Base-by-base conservation (phyloP, 1,140 invertebrate genomes). In the Muscidifurax raptorellus region DNA sequence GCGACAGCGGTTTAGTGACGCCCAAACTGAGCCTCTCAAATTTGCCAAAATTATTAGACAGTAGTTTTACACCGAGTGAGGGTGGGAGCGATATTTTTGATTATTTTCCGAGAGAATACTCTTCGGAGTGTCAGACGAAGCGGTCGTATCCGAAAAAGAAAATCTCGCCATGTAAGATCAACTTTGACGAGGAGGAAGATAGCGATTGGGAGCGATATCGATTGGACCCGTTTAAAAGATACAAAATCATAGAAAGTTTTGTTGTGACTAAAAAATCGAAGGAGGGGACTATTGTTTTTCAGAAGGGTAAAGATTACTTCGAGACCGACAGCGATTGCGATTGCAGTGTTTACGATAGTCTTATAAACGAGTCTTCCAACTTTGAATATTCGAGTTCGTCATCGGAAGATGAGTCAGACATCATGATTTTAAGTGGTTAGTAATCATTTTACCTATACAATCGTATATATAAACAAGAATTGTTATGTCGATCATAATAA, bases 301-400 rank as follows among this genome's bases (percentile, higher is more conserved):
- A 32, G 75, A 10, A 44, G 9, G 59, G 84, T 82, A 15, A 2
- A 52, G 66, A 85, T 77, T 82, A 72, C 15, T 64, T 40, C 10
- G 78, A 69, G 15, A 69, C 52, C 36, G 84, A 36, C 18, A 59
- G 7, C 22, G 40, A 78, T 52, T 83, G 40, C 86, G 79, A 80
- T 25, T 72, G 75, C 3, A 25, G 79, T 27, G 64, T 78, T 69
- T 66, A 66, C 1, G 67, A 85, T 78, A 27, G 67, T 67, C 52
- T 80, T 66, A 27, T 64, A 84, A 69, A 75, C 74, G 47, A 82
- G 30, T 84, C 25, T 83, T 66, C 64, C 0, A 25, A 36, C n/a
- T 47, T 30, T 4, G 72, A 78, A 25, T 80, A 75, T 47, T 69
- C 27, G 15, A 71, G 80, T 25, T 76, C 71, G 1, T 80, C 52